Percentiles rank a stretch among this genome's conserved stretches.
Evolutionary conservation across 1,140 invertebrate genomes (phyloP).

Genomic region (Aphelinus atriplicis): DNA sequence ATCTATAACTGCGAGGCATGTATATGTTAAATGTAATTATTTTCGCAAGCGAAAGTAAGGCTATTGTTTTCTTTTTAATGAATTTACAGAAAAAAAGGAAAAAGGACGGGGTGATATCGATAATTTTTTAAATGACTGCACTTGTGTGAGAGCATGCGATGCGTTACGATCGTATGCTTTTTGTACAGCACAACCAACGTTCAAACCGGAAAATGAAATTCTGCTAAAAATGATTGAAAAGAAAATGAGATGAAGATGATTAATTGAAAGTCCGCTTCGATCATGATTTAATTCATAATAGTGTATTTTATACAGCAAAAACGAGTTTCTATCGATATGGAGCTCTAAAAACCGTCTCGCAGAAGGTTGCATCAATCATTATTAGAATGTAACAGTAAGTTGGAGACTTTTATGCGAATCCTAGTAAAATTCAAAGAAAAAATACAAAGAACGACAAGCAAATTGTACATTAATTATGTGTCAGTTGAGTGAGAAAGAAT

Average conservation of each 20-base stretch:
- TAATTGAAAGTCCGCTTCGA: neutral
- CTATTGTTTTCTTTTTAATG: slow-evolving; percentile 17
- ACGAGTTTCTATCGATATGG: slow-evolving; percentile 23
- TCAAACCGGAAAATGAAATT: slow-evolving; percentile 16
- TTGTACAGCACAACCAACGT: slow-evolving; percentile 22
- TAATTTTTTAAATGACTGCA: slow-evolving; percentile 17
- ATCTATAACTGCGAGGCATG: slow-evolving; percentile 7
- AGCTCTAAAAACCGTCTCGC: slow-evolving; percentile 24
- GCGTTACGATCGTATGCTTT: slow-evolving; percentile 15
- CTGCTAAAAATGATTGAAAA: slow-evolving; percentile 8
- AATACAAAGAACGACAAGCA: slow-evolving; percentile 2
- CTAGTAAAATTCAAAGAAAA: slow-evolving; percentile 11
- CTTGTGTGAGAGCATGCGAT: slow-evolving; percentile 7
- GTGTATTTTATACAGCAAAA: slow-evolving; percentile 14
- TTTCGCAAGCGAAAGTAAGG: neutral
- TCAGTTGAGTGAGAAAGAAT: slow-evolving; percentile 20
- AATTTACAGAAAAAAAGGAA: slow-evolving; percentile 10
- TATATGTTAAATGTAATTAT: slow-evolving; percentile 11
- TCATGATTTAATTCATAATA: slow-evolving; percentile 23
- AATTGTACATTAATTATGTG: slow-evolving; percentile 35
- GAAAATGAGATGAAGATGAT: slow-evolving; percentile 10
- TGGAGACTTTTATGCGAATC: slow-evolving; percentile 17
- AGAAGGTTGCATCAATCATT: slow-evolving; percentile 21
- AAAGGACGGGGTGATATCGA: slow-evolving; percentile 1
- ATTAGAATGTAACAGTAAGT: slow-evolving; percentile 20